Conservation (phyloP, 2,797 vertebrate species). For the Sardinella longiceps region DNA sequence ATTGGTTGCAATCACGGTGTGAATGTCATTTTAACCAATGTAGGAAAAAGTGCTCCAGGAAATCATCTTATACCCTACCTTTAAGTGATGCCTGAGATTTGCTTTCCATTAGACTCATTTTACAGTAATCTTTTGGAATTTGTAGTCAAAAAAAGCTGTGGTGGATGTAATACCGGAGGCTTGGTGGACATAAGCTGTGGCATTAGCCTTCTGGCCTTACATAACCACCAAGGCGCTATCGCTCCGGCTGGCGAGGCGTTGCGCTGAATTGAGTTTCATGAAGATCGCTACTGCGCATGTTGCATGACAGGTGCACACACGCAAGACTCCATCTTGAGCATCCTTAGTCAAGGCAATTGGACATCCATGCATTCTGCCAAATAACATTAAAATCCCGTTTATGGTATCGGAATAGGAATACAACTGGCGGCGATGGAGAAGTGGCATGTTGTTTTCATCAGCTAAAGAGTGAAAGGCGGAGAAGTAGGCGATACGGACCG, state of each 20-base stretch:
- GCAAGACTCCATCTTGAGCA: conserved; percentile 79
- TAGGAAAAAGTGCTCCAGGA: too few relatives aligned
- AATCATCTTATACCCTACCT: too few relatives aligned
- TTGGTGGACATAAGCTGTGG: neutral
- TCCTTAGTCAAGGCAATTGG: conserved; percentile 71
- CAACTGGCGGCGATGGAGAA: conserved; percentile 52
- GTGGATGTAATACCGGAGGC: neutral
- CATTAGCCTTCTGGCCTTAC: neutral
- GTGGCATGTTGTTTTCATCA: neutral
- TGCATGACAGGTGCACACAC: conserved; percentile 77
- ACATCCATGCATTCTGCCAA: conserved; percentile 49
- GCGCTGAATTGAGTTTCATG: conserved; percentile 29
- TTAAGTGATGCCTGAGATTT: too few relatives aligned
- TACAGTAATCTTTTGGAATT: neutral
- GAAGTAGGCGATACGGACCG: conserved; percentile 55
- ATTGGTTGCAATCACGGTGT: too few relatives aligned
- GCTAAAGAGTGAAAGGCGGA: conserved; percentile 28
- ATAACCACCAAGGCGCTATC: neutral
- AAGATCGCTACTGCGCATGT: conserved; percentile 72
- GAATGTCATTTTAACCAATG: too few relatives aligned
- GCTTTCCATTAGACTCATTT: neutral
- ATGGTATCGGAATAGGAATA: neutral
- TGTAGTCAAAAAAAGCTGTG: neutral
- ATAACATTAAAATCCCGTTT: conserved; percentile 51
- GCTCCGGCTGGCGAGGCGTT: neutral